Base-by-base conservation (phyloP, 2,797 vertebrate genomes). In the Chiroxiphia lanceolata region DNA sequence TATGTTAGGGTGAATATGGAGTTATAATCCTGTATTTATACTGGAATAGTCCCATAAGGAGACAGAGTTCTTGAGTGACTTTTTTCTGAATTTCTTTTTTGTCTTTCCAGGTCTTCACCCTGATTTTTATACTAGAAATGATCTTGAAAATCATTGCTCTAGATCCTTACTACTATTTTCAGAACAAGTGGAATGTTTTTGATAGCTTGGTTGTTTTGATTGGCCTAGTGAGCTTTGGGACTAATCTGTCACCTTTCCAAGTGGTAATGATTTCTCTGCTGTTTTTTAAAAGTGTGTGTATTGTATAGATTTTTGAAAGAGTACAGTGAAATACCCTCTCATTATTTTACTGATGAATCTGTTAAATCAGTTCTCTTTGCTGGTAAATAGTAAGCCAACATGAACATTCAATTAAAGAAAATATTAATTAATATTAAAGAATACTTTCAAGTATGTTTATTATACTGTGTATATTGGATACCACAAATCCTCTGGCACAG, bases 111-210 rank as follows among this genome's bases (percentile, higher is more conserved):
- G 77, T 98, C 47, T 98, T 98, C 81, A 97, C 97, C 22, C 19
- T 94, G 59, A 96, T 98, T 96, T 98, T 98, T 92, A 59, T 97
- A 5, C 42, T 91, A 59, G 98, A 98, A 96, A 97, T 98, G 97
- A 80, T 97, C 89, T 94, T 98, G 38, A 98, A 98, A 96, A 97
- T 98, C 57, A 94, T 98, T 1, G 98, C 98, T 1, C 84, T 98
- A 4, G 97, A 98, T 87, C 98, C 98, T 31, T 98, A 98, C 75
- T 81, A 98, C 91, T 98, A 98, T 81, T 98, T 98, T 71, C 97
- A 95, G 65, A 34, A 95, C 4, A 92, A 97, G 75, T 98, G 98
- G 98, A 98, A 98, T 91, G 17, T 98, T 77, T 98, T 98, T 89
- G 98, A 98, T 83, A 96, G 96, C 15, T 3, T 97, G 10, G 91